These are phyloP conservation scores for Ptilodon capucinus DNA, from an alignment of 2,888 invertebrate species.

Conservation along the genomic window DNA sequence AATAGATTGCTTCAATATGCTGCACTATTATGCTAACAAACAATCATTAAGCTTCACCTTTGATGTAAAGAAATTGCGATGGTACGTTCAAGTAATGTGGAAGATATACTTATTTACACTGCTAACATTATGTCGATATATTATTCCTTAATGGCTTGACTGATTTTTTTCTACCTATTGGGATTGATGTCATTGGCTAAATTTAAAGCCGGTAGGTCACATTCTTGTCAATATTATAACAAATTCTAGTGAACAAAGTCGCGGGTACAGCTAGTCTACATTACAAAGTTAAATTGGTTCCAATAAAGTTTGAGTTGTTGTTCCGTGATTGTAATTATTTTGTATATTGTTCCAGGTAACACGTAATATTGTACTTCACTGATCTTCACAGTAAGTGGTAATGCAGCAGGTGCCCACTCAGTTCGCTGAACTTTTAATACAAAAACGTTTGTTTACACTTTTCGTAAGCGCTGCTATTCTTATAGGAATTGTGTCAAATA, in stretches of 20 bases:
- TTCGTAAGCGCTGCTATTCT: background rate
- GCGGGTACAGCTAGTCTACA: too few species aligned
- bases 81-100: too few species aligned
- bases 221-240: too few species aligned
- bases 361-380: background rate
- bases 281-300: too few species aligned
- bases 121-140: too few species aligned
- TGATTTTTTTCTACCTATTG: too few species aligned
- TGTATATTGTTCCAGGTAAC: background rate
- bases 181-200: too few species aligned
- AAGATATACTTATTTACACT: too few species aligned
- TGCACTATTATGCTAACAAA: background rate
- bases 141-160: too few species aligned
- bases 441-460: background rate
- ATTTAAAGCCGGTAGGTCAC: too few species aligned
- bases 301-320: background rate
- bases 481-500: background rate
- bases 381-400: background rate
- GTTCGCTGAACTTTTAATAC: background rate
- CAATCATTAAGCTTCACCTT: background rate
- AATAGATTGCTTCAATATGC: conserved; percentile 31
- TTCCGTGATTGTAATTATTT: background rate
- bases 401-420: background rate
- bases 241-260: too few species aligned
- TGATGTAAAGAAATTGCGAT: background rate